Conservation (phyloP, 2,888 invertebrate species). For the Stenodera caucasica region DNA sequence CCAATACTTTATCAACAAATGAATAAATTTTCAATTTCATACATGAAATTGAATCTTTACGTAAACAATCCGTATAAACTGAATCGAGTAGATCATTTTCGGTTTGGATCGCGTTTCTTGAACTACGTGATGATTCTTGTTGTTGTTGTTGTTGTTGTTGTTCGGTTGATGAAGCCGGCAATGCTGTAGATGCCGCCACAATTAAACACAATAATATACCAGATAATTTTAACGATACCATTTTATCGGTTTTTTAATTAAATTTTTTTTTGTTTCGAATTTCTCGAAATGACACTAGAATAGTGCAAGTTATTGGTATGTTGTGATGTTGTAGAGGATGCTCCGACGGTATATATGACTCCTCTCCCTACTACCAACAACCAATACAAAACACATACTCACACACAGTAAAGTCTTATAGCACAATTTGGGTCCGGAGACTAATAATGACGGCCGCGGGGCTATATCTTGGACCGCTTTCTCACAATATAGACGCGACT, state of each 20-base stretch:
- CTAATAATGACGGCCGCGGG: constrained; percentile 55
- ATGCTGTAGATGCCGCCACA: constrained; percentile 61
- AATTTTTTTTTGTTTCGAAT: constrained; percentile 3
- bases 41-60: constrained; percentile 82
- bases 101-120: constrained; percentile 64
- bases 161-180: constrained; percentile 65
- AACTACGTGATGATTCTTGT: constrained; percentile 62
- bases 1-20: constrained; percentile 82
- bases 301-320: constrained; percentile 44
- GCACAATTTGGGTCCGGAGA: constrained; percentile 56
- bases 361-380: constrained; percentile 49
- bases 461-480: constrained; percentile 57
- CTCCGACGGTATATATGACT: constrained; percentile 53
- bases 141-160: too few species aligned
- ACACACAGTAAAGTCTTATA: constrained; percentile 43
- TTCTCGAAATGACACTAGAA: constrained; percentile 28
- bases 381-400: neutral
- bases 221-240: constrained; percentile 40
- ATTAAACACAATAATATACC: constrained; percentile 60
- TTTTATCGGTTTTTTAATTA: constrained; percentile 5
- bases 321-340: constrained; percentile 50
- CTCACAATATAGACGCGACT: constrained; percentile 53
- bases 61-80: constrained; percentile 75
- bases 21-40: constrained; percentile 86
- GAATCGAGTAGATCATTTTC: constrained; percentile 80